These are phyloP conservation scores for Tachystola acroxantha DNA, from an alignment of 2,888 invertebrate genomes.

Conservation along the genomic window DNA sequence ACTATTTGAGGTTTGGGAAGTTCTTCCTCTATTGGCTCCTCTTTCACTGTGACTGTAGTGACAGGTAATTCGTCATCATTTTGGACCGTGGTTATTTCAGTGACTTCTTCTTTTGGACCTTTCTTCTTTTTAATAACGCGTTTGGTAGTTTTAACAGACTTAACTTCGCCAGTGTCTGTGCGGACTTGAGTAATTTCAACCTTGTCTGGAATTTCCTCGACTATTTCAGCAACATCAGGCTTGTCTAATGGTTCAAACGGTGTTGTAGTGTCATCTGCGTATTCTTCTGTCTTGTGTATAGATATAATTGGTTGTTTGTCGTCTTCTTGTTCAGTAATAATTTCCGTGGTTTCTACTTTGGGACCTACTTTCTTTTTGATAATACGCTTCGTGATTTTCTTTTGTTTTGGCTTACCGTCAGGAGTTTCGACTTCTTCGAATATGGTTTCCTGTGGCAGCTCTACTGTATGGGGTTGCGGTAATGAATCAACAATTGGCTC, in stretches of 20 bases:
- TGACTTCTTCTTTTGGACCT: conserved; percentile 20
- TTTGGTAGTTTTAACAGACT: conserved; percentile 20
- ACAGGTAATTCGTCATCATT: conserved; percentile 21
- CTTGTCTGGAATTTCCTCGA: conserved; percentile 14
- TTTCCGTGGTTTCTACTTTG: conserved; percentile 27
- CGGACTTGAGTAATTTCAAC: conserved; percentile 15
- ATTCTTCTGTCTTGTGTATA: conserved; percentile 39
- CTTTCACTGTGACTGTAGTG: conserved; percentile 14
- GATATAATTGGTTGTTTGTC: conserved; percentile 38
- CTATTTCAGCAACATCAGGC: conserved; percentile 20
- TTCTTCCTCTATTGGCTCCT: conserved; percentile 17
- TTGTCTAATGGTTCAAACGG: conserved; percentile 18
- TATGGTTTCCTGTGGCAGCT: conserved; percentile 42
- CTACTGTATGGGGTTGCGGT: conserved; percentile 30
- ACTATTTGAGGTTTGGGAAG: conserved; percentile 15
- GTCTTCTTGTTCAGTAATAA: conserved; percentile 12
- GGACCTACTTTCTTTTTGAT: conserved; percentile 54
- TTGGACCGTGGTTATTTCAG: conserved; percentile 19
- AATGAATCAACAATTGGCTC: conserved; percentile 27
- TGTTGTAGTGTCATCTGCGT: conserved; percentile 19
- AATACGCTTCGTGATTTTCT: conserved; percentile 39
- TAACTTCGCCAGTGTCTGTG: conserved; percentile 24
- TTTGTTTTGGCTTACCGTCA: conserved; percentile 37
- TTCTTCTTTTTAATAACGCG: conserved; percentile 21
- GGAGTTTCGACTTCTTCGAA: conserved; percentile 30